These are phyloP conservation scores for Orycteropus afer DNA, from an alignment of 2,113 vertebrate genomes.

Conservation along the genomic window DNA sequence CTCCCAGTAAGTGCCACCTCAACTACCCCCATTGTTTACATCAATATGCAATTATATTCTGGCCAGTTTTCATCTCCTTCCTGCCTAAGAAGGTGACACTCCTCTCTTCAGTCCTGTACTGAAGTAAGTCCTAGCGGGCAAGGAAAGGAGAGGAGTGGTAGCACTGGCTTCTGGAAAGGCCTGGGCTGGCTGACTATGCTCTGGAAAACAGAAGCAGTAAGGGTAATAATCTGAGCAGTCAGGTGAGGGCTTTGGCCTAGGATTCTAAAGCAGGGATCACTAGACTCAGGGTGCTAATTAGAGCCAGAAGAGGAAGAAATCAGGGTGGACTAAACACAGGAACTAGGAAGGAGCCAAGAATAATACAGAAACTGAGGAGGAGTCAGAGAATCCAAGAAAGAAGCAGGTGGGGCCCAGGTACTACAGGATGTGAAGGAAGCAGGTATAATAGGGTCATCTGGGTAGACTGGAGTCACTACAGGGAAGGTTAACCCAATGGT, in stretches of 20 bases:
- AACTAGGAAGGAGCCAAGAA: background rate
- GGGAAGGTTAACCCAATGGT: background rate
- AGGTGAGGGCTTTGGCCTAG: background rate
- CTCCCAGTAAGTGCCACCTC: background rate
- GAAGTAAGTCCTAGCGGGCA: background rate
- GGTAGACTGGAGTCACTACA: background rate
- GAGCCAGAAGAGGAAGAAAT: background rate
- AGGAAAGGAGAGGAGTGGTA: background rate
- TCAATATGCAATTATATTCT: background rate
- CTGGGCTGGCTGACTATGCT: fast-evolving
- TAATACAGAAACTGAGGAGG: background rate
- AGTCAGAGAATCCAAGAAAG: background rate
- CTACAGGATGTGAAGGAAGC: background rate
- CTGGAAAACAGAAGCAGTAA: background rate
- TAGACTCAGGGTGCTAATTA: too few species aligned
- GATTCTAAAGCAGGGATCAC: background rate
- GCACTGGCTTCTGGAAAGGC: background rate
- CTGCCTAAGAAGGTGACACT: background rate
- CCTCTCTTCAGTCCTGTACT: background rate
- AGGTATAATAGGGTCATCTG: background rate
- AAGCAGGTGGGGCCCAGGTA: background rate
- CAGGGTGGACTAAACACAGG: background rate
- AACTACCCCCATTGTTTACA: background rate
- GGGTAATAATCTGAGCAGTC: too few species aligned
- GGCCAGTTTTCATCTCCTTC: background rate